Evolutionary conservation across 2,113 vertebrate species (phyloP).

Genomic region (Podarcis muralis): DNA sequence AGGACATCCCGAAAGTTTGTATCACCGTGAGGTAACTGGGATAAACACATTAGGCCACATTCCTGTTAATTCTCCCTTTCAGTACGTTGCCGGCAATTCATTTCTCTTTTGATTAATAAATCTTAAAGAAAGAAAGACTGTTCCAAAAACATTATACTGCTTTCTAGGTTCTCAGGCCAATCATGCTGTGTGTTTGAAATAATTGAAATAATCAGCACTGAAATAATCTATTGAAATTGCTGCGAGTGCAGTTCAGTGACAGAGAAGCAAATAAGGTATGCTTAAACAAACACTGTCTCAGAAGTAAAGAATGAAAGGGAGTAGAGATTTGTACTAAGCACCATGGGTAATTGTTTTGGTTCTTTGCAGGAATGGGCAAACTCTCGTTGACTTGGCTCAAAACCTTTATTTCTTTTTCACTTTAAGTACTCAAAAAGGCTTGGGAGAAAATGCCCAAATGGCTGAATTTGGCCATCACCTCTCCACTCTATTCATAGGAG

Average conservation of each 20-base stretch:
- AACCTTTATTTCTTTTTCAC: background rate
- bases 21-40: background rate
- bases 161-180: conserved; percentile 47
- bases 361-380: background rate
- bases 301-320: conserved; percentile 26
- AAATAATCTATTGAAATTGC: conserved; percentile 14
- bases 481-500: too few species aligned
- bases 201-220: conserved; percentile 38
- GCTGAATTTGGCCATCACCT: background rate
- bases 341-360: background rate
- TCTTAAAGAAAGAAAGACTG: conserved; percentile 9
- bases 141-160: conserved; percentile 30
- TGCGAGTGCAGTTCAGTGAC: conserved; percentile 7
- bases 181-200: conserved; percentile 29
- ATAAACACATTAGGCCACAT: conserved; percentile 7
- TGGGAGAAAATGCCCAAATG: background rate
- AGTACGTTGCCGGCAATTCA: background rate
- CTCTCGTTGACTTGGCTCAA: background rate
- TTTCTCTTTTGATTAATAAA: conserved; percentile 46
- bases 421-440: background rate
- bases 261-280: conserved; percentile 24
- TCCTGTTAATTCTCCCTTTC: background rate
- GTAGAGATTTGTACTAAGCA: conserved; percentile 11
- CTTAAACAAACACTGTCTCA: conserved; percentile 24
- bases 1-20: background rate